Evolutionary conservation across 2,888 invertebrate genomes (phyloP).

Genomic region (Macrosoma leucophasiata): DNA sequence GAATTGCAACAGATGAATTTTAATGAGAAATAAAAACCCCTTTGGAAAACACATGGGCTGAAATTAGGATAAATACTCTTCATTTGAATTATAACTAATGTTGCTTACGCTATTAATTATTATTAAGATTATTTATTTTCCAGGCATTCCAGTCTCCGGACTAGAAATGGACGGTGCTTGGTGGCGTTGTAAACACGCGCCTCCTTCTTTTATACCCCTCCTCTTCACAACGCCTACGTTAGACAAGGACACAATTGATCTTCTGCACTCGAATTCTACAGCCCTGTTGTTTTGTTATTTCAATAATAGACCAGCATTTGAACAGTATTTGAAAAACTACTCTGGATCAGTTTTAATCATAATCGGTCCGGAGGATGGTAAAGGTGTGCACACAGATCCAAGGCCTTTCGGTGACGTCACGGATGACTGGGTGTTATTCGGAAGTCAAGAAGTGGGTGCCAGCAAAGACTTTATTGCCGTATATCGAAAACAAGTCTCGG

Average conservation of each 20-base stretch:
- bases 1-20: too few relatives aligned
- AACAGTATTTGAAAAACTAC: constrained; percentile 79
- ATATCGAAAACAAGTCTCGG: too few relatives aligned
- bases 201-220: constrained; percentile 81
- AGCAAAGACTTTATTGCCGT: constrained; percentile 80
- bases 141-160: constrained; percentile 79
- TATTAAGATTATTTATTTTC: too few relatives aligned
- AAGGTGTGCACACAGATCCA: constrained; percentile 82
- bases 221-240: constrained; percentile 65
- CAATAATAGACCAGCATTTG: constrained; percentile 82
- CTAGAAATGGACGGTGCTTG: constrained; percentile 86
- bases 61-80: too few relatives aligned
- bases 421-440: constrained; percentile 74
- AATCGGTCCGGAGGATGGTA: constrained; percentile 80
- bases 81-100: too few relatives aligned
- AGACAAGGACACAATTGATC: constrained; percentile 44
- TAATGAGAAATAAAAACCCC: too few relatives aligned
- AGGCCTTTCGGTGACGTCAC: constrained; percentile 78
- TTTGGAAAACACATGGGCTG: too few relatives aligned
- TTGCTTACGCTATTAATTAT: too few relatives aligned
- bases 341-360: constrained; percentile 81
- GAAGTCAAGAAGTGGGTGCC: constrained; percentile 74
- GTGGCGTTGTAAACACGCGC: constrained; percentile 87
- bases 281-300: constrained; percentile 89
- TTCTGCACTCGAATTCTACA: constrained; percentile 56